A percentile compares a stretch with the other conserved stretches of the same genome.
Evolutionary conservation across 2,113 vertebrate species (phyloP).

Genomic region (Prunella himalayana): DNA sequence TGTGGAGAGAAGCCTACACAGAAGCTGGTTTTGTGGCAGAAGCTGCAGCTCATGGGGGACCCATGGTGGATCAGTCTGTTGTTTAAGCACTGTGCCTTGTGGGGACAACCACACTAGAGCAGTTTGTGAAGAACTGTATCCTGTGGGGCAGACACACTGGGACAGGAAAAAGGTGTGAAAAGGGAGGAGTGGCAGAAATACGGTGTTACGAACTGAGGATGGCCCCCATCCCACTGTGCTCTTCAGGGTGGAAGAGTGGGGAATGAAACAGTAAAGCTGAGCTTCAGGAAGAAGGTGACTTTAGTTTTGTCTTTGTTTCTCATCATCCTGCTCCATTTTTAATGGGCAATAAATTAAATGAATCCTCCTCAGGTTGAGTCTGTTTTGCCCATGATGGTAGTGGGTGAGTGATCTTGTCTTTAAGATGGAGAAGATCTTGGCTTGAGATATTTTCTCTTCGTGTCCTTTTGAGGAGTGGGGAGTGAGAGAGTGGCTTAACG

Average conservation of each 20-base stretch:
- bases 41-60: neutral
- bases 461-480: neutral
- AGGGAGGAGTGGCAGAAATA: neutral
- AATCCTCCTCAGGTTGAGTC: neutral
- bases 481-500: neutral
- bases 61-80: neutral
- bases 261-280: neutral
- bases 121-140: neutral
- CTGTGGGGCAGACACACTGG: neutral
- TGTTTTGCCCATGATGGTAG: neutral
- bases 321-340: neutral
- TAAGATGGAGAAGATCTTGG: too few relatives aligned
- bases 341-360: neutral
- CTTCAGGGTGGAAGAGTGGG: neutral
- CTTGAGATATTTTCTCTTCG: neutral
- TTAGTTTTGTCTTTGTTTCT: neutral
- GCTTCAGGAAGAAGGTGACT: neutral
- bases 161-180: neutral
- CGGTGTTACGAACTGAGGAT: neutral
- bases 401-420: neutral
- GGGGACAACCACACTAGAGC: neutral
- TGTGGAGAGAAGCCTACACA: neutral
- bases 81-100: neutral
- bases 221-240: neutral
- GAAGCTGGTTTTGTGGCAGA: neutral